Conservation (phyloP, 2,113 vertebrate species). For the Tupaia chinensis region DNA sequence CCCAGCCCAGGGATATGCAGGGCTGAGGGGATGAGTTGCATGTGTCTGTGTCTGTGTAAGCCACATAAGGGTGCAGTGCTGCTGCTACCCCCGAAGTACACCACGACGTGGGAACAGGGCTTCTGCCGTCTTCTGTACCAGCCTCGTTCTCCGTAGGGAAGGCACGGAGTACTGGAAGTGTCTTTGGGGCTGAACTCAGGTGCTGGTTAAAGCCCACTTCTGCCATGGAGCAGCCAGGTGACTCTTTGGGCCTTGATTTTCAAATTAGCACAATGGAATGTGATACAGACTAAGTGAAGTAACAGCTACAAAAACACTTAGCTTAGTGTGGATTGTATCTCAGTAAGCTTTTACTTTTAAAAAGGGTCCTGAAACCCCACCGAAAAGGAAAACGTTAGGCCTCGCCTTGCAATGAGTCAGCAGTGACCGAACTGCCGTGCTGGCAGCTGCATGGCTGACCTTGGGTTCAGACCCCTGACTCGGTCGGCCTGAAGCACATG, state of each 20-base stretch:
- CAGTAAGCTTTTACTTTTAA: neutral
- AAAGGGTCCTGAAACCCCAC: neutral
- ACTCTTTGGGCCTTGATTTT: neutral
- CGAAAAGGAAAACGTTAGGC: neutral
- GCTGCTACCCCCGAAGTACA: neutral
- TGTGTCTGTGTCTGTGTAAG: neutral
- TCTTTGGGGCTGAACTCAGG: neutral
- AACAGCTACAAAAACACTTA: neutral
- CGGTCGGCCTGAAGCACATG: too few species aligned
- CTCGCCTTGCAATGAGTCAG: too few species aligned
- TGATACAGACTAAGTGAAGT: neutral
- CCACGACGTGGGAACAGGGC: neutral
- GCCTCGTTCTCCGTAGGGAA: neutral
- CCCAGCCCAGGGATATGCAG: fast-evolving
- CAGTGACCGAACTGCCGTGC: too few species aligned
- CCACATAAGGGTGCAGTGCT: neutral
- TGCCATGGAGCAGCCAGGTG: neutral
- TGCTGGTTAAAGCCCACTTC: neutral
- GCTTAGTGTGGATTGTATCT: neutral
- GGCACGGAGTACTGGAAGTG: fast-evolving
- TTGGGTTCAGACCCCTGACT: too few species aligned
- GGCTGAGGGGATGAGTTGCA: neutral
- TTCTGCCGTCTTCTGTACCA: fast-evolving
- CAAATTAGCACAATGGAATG: neutral
- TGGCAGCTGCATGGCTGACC: too few species aligned